Conservation (phyloP, 2,888 invertebrate species). For the Drepana falcataria region DNA sequence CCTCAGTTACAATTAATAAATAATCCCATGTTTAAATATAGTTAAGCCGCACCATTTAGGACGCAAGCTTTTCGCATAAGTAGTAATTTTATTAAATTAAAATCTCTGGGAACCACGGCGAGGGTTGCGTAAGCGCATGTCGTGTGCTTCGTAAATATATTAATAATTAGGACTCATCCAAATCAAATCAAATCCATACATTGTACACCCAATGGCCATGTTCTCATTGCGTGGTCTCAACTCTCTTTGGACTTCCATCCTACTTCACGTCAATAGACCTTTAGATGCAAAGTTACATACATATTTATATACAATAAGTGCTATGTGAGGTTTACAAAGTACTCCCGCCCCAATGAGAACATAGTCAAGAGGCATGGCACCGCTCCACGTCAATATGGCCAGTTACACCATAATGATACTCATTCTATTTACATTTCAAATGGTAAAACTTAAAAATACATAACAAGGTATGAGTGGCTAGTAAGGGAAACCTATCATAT, state of each 20-base stretch:
- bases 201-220: constrained; percentile 19
- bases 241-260: not conserved
- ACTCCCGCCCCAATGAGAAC: constrained; percentile 16
- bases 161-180: constrained; percentile 38
- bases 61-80: not conserved
- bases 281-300: not conserved
- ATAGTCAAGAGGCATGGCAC: constrained; percentile 32
- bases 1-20: not conserved
- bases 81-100: not conserved
- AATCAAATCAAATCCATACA: constrained; percentile 34
- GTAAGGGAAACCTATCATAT: constrained; percentile 62
- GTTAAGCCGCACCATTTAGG: not conserved
- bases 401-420: constrained; percentile 60
- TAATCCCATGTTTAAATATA: not conserved
- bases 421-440: constrained; percentile 64
- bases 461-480: constrained; percentile 73
- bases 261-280: not conserved
- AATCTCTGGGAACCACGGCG: not conserved
- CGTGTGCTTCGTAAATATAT: constrained; percentile 21
- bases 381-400: constrained; percentile 41
- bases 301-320: not conserved
- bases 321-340: not conserved
- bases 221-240: not conserved
- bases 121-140: not conserved
- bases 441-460: constrained; percentile 75